These are phyloP conservation scores for Plecotus auritus DNA, from an alignment of 2,113 vertebrate genomes.

Conservation along the genomic window DNA sequence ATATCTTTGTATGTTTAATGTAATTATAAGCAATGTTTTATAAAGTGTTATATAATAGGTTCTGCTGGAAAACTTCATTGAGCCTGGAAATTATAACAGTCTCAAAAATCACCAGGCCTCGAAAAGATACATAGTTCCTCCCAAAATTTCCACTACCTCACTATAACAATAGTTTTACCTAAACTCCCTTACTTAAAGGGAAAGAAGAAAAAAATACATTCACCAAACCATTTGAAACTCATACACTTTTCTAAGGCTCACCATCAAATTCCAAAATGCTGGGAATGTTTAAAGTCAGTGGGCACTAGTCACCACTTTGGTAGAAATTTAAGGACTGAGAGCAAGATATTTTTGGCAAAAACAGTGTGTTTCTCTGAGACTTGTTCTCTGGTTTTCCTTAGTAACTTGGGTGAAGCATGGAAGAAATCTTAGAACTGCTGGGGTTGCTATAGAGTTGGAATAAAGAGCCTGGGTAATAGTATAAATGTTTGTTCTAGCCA, in stretches of 20 bases:
- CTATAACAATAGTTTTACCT: slow-evolving; percentile 8
- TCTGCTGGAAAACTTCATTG: slow-evolving; percentile 1
- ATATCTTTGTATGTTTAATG: neutral
- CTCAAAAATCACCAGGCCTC: neutral
- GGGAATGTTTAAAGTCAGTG: neutral
- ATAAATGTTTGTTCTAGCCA: neutral
- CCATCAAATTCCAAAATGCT: neutral
- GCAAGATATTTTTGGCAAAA: neutral
- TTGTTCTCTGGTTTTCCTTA: slow-evolving; percentile 15
- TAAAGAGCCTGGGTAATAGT: neutral
- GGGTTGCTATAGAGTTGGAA: neutral
- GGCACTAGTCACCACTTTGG: neutral
- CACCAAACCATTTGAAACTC: neutral
- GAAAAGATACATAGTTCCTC: neutral
- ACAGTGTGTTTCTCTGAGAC: neutral
- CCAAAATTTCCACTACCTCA: neutral
- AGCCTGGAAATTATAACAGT: neutral
- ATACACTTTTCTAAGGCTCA: neutral
- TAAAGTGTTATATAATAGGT: neutral
- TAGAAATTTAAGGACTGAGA: neutral
- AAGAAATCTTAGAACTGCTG: neutral
- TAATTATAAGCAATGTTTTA: slow-evolving; percentile 11
- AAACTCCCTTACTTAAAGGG: neutral
- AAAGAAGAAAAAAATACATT: slow-evolving; percentile 15
- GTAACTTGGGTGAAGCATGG: neutral